phyloP scores from a whole-genome alignment of 2,888 invertebrate species.

The Ischnus inquisitorius region DNA sequence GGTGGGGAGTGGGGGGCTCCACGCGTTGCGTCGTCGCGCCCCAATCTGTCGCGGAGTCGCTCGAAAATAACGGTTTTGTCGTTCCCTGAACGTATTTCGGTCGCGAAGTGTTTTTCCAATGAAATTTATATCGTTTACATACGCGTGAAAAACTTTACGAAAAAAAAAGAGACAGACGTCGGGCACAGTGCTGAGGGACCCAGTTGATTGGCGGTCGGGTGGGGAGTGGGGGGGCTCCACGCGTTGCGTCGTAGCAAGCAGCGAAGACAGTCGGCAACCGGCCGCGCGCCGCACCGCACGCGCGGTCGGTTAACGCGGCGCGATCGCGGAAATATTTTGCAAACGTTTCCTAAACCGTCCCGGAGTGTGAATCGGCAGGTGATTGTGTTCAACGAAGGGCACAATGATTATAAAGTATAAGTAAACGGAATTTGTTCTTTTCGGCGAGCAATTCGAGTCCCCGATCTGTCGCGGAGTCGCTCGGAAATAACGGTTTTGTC shows the following conservation, averaged over 20 bases:
- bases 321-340: background rate
- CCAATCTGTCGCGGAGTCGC: background rate
- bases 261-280: background rate
- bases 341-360: background rate
- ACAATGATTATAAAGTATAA: background rate
- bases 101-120: background rate
- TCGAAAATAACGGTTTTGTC: background rate
- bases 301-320: background rate
- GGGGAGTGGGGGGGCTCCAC: background rate
- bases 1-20: background rate
- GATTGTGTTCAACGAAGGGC: background rate
- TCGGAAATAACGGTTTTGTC: background rate
- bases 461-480: background rate
- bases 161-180: too few relatives aligned
- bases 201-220: background rate
- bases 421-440: background rate
- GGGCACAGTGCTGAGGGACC: background rate
- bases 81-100: background rate
- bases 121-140: constrained; percentile 16
- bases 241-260: background rate
- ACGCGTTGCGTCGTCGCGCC: background rate
- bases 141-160: constrained; percentile 32
- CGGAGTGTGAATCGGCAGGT: background rate
- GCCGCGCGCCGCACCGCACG: background rate
- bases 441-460: background rate